These are phyloP conservation scores for Lycaena phlaeas DNA, from an alignment of 2,888 invertebrate species.

Conservation along the genomic window DNA sequence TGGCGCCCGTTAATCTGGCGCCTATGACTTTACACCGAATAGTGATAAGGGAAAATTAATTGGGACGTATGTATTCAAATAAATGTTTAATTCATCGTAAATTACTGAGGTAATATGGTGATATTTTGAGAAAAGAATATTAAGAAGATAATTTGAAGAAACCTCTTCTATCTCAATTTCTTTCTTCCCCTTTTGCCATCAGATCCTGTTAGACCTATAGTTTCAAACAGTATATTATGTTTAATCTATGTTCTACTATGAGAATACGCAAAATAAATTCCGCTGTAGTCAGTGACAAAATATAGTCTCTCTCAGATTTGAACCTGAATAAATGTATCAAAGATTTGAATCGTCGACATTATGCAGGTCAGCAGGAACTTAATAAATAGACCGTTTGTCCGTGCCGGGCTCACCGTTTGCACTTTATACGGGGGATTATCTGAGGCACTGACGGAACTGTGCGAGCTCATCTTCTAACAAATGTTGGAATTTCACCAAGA, in stretches of 20 bases:
- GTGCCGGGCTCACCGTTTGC: constrained; percentile 8
- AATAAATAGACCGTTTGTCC: neutral
- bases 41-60: constrained; percentile 3
- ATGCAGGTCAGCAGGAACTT: neutral
- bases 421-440: constrained; percentile 22
- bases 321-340: no score
- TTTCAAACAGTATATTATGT: no score
- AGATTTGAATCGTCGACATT: no score
- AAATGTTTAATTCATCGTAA: neutral
- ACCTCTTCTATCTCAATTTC: no score
- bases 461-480: constrained; percentile 39
- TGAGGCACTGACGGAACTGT: constrained; percentile 16
- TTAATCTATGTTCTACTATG: no score
- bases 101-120: neutral
- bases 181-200: no score
- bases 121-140: no score
- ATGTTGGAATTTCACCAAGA: constrained; percentile 43
- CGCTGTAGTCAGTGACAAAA: no score
- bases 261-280: no score
- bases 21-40: constrained; percentile 2
- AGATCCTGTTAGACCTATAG: no score
- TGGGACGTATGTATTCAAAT: neutral
- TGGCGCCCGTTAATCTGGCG: constrained; percentile 10
- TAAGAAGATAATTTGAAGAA: no score
- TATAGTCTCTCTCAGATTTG: no score